Percentiles rank a stretch among this genome's conserved stretches.
phyloP scores from a whole-genome alignment of 2,113 vertebrate genomes.

The Siniperca knerii region DNA sequence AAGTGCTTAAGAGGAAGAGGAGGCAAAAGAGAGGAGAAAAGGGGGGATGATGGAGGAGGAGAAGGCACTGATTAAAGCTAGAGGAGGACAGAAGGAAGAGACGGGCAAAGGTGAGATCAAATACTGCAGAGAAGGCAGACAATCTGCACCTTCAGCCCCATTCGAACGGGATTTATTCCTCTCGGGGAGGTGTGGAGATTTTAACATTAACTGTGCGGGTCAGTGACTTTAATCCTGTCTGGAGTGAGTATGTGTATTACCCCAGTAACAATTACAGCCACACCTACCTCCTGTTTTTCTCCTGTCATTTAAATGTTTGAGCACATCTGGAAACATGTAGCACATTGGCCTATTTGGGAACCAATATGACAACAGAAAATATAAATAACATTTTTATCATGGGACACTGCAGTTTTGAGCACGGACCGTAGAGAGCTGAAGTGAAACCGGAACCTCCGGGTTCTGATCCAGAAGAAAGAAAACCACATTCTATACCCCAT shows the following conservation, averaged over 20 bases:
- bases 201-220: neutral
- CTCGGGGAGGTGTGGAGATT: neutral
- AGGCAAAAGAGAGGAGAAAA: no score
- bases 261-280: neutral
- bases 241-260: neutral
- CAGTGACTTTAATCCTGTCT: neutral
- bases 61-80: no score
- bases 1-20: neutral
- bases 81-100: neutral
- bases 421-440: no score
- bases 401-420: no score
- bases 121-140: neutral
- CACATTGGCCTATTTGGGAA: no score
- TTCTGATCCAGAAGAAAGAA: no score
- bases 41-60: neutral
- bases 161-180: neutral
- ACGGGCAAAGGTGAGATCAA: neutral
- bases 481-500: no score
- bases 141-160: neutral
- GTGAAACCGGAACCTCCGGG: no score
- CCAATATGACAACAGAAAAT: no score
- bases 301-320: no score
- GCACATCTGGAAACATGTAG: no score
- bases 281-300: neutral
- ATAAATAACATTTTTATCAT: no score